Percentiles rank a stretch among this genome's conserved stretches.
Evolutionary conservation across 1,140 invertebrate species (phyloP).

Genomic region (Fopius arisanus): DNA sequence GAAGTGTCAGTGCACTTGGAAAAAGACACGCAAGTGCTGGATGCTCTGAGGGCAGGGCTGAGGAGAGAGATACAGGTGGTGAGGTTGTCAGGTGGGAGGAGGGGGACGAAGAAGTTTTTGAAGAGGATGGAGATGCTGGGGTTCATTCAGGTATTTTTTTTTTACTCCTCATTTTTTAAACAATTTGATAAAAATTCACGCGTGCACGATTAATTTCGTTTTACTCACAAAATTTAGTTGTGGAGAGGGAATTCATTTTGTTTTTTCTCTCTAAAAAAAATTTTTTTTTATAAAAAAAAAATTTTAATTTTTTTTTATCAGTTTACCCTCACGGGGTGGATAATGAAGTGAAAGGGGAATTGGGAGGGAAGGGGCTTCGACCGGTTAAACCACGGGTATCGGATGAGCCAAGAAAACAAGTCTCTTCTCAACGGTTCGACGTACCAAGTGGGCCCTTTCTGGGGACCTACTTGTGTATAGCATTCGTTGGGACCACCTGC

Average conservation of each 20-base stretch:
- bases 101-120: constrained; percentile 37
- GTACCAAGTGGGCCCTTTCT: constrained; percentile 12
- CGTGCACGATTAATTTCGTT: too few relatives aligned
- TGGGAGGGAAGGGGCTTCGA: not conserved
- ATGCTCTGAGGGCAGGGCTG: constrained; percentile 10
- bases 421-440: constrained; percentile 10
- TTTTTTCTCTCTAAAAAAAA: too few relatives aligned
- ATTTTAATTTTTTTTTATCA: not conserved
- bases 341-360: constrained; percentile 5
- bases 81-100: constrained; percentile 34
- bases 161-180: not conserved
- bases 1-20: constrained; percentile 66
- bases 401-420: constrained; percentile 9
- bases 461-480: constrained; percentile 10
- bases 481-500: constrained; percentile 14
- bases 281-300: too few relatives aligned
- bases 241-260: too few relatives aligned
- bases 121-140: constrained; percentile 67
- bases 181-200: not conserved
- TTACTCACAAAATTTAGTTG: too few relatives aligned
- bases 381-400: constrained; percentile 12
- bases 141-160: constrained; percentile 69
- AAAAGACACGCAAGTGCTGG: constrained; percentile 44
- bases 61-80: constrained; percentile 31
- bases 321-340: not conserved